phyloP scores from a whole-genome alignment of 2,888 invertebrate species.

The Pocota personata region DNA sequence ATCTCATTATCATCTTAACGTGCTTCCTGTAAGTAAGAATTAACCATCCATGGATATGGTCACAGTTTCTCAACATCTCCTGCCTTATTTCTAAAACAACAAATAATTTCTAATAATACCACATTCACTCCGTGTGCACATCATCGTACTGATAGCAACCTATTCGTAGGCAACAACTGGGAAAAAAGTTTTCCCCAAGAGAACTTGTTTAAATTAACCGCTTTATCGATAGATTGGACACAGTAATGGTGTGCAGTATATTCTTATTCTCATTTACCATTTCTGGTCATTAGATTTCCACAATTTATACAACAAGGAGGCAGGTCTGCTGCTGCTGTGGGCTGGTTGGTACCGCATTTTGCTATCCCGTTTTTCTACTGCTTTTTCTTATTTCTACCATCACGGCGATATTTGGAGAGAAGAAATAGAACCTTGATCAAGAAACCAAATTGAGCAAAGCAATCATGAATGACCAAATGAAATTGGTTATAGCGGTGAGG shows the following conservation, averaged over 20 bases:
- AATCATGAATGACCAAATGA: slow-evolving; percentile 72
- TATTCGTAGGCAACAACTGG: too few species aligned
- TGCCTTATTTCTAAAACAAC: not conserved
- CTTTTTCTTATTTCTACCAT: not conserved
- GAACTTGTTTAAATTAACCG: slow-evolving; percentile 69
- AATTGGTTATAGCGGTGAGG: slow-evolving; percentile 39
- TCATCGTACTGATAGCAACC: not conserved
- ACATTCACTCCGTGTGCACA: not conserved
- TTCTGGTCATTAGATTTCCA: slow-evolving; percentile 64
- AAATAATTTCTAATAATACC: slow-evolving; percentile 5
- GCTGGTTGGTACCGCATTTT: not conserved
- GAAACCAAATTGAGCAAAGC: slow-evolving; percentile 53
- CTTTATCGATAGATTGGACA: slow-evolving; percentile 60
- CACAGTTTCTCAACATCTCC: slow-evolving; percentile 8
- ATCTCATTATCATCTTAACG: not conserved
- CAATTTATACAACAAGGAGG: slow-evolving; percentile 21
- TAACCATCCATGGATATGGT: slow-evolving; percentile 6
- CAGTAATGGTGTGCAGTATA: slow-evolving; percentile 47
- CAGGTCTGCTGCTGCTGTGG: not conserved
- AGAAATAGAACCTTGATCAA: slow-evolving; percentile 9
- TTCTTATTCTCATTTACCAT: slow-evolving; percentile 58
- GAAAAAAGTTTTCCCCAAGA: not conserved
- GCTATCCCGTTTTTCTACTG: not conserved
- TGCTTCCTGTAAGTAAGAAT: not conserved
- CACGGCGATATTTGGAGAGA: not conserved